These are phyloP conservation scores for Empis livida DNA, from an alignment of 2,888 invertebrate species.

Conservation along the genomic window DNA sequence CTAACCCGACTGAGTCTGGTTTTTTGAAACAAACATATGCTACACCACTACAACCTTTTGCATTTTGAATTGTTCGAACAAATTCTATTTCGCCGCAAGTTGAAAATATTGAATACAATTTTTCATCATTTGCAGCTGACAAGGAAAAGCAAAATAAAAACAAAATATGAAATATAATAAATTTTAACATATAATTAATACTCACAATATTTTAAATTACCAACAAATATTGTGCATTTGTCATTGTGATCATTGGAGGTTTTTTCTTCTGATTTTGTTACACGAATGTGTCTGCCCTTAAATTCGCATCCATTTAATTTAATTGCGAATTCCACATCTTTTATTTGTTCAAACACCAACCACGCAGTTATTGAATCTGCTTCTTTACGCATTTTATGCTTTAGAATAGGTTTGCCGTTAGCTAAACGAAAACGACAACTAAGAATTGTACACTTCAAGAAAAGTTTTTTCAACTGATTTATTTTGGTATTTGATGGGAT, in stretches of 20 bases:
- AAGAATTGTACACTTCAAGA: conserved; percentile 21
- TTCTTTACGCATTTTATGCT: conserved; percentile 25
- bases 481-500: conserved; percentile 31
- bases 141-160: conserved; percentile 5
- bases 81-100: conserved; percentile 34
- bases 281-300: conserved; percentile 26
- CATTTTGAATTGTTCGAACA: conserved; percentile 26
- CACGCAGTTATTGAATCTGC: conserved; percentile 28
- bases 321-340: conserved; percentile 22
- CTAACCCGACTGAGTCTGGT: conserved; percentile 28
- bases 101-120: conserved; percentile 29
- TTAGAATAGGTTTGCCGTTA: conserved; percentile 24
- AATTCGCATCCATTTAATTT: conserved; percentile 26
- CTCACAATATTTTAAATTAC: conserved; percentile 33
- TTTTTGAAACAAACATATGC: conserved; percentile 32
- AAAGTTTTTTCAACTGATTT: conserved; percentile 23
- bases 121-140: conserved; percentile 31
- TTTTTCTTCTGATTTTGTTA: conserved; percentile 18
- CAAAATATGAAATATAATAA: neutral
- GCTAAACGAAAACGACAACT: conserved; percentile 27
- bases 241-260: conserved; percentile 12
- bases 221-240: conserved; percentile 29
- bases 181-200: neutral
- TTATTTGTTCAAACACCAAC: conserved; percentile 21
- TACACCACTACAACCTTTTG: conserved; percentile 31